These are phyloP conservation scores for Tragelaphus strepsiceros DNA, from an alignment of 2,113 vertebrate genomes.

Conservation along the genomic window DNA sequence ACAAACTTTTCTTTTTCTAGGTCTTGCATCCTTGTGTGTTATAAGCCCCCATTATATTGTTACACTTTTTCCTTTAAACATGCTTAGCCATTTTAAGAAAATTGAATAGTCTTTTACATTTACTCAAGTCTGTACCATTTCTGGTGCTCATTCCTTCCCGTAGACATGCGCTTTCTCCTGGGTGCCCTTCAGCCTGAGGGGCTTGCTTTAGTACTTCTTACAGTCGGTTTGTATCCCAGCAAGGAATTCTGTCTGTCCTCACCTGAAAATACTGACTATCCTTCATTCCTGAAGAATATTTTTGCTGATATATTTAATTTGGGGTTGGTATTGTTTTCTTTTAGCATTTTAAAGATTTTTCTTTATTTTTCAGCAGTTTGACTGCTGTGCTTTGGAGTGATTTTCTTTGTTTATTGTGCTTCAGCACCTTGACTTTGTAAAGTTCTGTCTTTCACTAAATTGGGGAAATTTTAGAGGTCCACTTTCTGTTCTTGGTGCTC, in stretches of 20 bases:
- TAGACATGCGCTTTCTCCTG: fast-evolving
- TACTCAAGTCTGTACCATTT: fast-evolving
- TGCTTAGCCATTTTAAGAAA: not conserved
- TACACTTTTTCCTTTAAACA: not conserved
- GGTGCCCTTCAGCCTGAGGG: not conserved
- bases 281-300: not conserved
- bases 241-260: not conserved
- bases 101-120: fast-evolving
- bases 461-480: not conserved
- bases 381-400: not conserved
- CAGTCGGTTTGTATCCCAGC: not conserved
- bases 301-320: not conserved
- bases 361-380: not conserved
- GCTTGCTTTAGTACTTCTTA: too few relatives aligned
- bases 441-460: not conserved
- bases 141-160: not conserved
- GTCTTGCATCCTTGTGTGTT: not conserved
- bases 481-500: too few relatives aligned
- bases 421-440: not conserved
- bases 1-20: not conserved
- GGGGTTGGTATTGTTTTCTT: not conserved
- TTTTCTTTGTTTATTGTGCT: not conserved
- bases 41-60: not conserved
- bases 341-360: not conserved
- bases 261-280: not conserved